A percentile compares a stretch with the other conserved stretches of the same genome.
Evolutionary conservation across 2,113 vertebrate genomes (phyloP).

Genomic region (Struthio camelus): DNA sequence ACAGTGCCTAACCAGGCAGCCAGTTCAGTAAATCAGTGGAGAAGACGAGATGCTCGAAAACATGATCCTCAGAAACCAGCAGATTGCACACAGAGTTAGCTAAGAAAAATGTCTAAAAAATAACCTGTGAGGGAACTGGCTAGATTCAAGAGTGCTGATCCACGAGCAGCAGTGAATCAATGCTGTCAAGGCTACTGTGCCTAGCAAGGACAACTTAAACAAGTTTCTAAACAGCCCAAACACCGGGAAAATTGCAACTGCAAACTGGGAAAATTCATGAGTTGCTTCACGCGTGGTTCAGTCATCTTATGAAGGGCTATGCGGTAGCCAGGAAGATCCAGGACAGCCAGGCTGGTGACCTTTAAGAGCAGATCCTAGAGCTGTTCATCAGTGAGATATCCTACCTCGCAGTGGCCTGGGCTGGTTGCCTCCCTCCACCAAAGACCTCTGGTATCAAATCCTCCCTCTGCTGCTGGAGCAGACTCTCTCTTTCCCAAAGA

Average conservation of each 20-base stretch:
- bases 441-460: background rate
- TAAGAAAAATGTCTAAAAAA: background rate
- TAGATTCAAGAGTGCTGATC: rapidly evolving
- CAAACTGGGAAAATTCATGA: background rate
- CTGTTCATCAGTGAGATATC: rapidly evolving
- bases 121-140: background rate
- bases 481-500: background rate
- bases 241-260: background rate
- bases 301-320: background rate
- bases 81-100: background rate
- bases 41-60: background rate
- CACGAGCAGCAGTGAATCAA: background rate
- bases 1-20: background rate
- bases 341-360: background rate
- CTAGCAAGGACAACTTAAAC: background rate
- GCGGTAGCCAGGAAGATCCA: rapidly evolving
- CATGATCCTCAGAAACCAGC: background rate
- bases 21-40: background rate
- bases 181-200: background rate
- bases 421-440: background rate
- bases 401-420: background rate
- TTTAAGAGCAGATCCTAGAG: background rate
- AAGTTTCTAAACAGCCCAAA: background rate
- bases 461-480: background rate
- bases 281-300: background rate